phyloP scores from a whole-genome alignment of 2,113 vertebrate genomes.

The Hypocryptadius cinnamomeus region DNA sequence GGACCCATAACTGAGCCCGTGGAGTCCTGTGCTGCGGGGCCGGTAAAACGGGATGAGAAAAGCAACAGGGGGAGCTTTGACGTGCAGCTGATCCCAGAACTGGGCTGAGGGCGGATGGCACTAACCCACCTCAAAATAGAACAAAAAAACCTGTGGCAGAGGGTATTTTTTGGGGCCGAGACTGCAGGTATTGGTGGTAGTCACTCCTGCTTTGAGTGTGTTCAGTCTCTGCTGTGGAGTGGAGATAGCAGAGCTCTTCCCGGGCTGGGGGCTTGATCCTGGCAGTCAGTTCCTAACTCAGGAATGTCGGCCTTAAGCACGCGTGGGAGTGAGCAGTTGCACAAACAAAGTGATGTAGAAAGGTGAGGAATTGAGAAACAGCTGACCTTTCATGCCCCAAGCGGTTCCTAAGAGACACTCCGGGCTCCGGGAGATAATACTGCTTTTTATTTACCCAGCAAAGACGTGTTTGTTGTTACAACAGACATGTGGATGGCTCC shows the following conservation, averaged over 20 bases:
- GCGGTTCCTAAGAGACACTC: neutral
- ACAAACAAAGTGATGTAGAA: conserved; percentile 22
- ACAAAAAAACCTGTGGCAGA: neutral
- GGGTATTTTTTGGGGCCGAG: neutral
- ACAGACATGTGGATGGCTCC: neutral
- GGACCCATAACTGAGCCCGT: neutral
- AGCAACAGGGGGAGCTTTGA: neutral
- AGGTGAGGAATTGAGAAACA: conserved; percentile 42
- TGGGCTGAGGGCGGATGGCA: neutral
- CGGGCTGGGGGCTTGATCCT: fast-evolving
- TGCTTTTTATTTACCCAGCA: conserved; percentile 35
- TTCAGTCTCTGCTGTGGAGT: neutral
- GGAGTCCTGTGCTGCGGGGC: neutral
- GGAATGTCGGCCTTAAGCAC: neutral
- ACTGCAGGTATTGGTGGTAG: neutral
- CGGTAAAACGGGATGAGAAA: neutral
- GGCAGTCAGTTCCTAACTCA: neutral
- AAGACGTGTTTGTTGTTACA: neutral
- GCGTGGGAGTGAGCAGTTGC: neutral
- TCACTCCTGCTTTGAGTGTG: neutral
- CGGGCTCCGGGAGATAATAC: neutral
- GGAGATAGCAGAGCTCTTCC: neutral
- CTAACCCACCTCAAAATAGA: neutral
- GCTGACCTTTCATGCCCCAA: neutral
- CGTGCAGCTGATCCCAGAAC: neutral